These are phyloP conservation scores for Philhelius pedissequus DNA, from an alignment of 2,888 invertebrate species.

Conservation along the genomic window DNA sequence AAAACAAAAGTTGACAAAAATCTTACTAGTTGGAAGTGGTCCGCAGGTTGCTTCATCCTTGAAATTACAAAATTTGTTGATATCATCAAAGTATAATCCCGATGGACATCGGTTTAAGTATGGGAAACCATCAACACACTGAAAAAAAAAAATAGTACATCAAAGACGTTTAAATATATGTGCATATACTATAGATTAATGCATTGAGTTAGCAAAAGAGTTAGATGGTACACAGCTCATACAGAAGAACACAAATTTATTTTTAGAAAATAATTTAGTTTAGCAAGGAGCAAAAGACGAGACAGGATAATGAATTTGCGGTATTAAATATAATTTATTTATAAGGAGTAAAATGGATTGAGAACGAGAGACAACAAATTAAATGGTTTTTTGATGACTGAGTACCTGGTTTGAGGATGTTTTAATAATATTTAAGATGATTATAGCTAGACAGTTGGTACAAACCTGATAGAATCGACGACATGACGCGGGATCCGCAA, in stretches of 20 bases:
- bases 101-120: conserved; percentile 94
- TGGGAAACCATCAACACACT: conserved; percentile 95
- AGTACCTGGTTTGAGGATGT: not conserved
- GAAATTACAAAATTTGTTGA: conserved; percentile 93
- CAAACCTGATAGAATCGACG: conserved; percentile 92
- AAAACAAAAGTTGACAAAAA: conserved; percentile 54
- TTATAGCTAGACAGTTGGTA: no score
- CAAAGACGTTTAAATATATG: not conserved
- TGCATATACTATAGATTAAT: not conserved
- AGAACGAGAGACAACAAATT: not conserved
- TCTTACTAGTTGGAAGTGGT: conserved; percentile 92
- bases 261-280: conserved; percentile 52
- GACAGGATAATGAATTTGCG: conserved; percentile 32
- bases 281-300: not conserved
- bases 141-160: conserved; percentile 58
- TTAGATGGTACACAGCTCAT: no score
- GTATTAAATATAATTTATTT: not conserved
- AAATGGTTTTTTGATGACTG: not conserved
- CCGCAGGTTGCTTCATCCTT: conserved; percentile 94
- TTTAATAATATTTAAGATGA: not conserved
- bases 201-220: not conserved
- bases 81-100: conserved; percentile 93
- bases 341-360: not conserved
- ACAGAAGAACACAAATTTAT: conserved; percentile 15
- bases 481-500: conserved; percentile 92